Conservation (phyloP, 2,797 vertebrate genomes). For the Ambastaia sidthimunki region DNA sequence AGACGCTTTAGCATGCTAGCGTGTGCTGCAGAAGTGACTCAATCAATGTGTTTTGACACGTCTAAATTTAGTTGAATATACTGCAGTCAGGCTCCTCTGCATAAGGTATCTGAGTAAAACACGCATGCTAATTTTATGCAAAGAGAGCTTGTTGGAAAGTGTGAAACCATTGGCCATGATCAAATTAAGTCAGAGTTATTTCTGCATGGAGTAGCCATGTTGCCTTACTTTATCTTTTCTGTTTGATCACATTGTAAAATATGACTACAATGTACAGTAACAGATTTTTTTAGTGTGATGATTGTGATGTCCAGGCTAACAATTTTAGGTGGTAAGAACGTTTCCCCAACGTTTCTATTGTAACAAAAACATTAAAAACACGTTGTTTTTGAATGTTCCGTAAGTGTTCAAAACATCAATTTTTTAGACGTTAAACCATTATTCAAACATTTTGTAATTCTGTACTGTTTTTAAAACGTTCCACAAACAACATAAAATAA, state of each 20-base stretch:
- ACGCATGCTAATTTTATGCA: background rate
- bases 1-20: background rate
- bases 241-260: background rate
- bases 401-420: too few relatives aligned
- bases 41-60: background rate
- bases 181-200: background rate
- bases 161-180: background rate
- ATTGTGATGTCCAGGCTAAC: too few relatives aligned
- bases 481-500: too few relatives aligned
- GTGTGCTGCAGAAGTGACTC: background rate
- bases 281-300: background rate
- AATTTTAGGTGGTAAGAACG: too few relatives aligned
- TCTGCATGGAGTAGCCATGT: background rate
- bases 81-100: background rate
- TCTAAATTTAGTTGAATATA: background rate
- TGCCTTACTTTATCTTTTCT: background rate
- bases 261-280: background rate
- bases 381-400: too few relatives aligned
- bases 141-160: background rate
- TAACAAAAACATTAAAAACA: too few relatives aligned
- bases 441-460: too few relatives aligned
- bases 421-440: too few relatives aligned
- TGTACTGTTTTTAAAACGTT: too few relatives aligned
- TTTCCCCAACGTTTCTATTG: too few relatives aligned
- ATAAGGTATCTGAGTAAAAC: background rate